Evolutionary conservation across 2,113 vertebrate genomes (phyloP).

Genomic region (Nothocercus julius): DNA sequence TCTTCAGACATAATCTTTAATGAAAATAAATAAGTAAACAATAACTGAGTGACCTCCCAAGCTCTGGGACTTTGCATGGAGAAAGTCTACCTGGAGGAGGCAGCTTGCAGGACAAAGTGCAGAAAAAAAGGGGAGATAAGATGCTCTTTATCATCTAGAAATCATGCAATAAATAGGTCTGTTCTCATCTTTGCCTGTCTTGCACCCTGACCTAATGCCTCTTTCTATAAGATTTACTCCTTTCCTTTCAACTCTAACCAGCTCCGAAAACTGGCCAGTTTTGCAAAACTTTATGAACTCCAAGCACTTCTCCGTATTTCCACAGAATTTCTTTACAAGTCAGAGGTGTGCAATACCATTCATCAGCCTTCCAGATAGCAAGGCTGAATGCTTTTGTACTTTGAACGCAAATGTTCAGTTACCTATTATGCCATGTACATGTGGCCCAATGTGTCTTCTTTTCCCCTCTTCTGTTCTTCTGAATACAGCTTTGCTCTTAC

Average conservation of each 20-base stretch:
- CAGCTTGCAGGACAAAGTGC: neutral
- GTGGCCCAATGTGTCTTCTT: accelerated
- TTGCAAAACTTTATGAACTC: neutral
- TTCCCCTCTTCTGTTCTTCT: neutral
- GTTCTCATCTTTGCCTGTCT: neutral
- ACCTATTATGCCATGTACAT: accelerated
- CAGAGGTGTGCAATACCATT: accelerated
- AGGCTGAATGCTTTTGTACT: neutral
- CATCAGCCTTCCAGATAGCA: neutral
- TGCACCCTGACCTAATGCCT: neutral
- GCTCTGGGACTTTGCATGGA: neutral
- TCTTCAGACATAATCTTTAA: neutral
- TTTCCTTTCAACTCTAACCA: neutral
- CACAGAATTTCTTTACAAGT: neutral
- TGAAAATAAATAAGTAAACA: neutral
- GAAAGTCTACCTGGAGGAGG: neutral
- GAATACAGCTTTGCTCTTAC: neutral
- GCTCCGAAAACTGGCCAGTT: neutral
- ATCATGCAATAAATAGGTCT: neutral
- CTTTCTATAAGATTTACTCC: neutral
- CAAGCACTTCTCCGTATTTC: neutral
- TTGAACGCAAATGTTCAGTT: neutral
- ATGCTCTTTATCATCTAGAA: neutral
- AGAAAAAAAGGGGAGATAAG: neutral
- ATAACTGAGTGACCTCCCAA: neutral